Evolutionary conservation across 2,888 invertebrate genomes (phyloP).

Genomic region (Bibio marci): DNA sequence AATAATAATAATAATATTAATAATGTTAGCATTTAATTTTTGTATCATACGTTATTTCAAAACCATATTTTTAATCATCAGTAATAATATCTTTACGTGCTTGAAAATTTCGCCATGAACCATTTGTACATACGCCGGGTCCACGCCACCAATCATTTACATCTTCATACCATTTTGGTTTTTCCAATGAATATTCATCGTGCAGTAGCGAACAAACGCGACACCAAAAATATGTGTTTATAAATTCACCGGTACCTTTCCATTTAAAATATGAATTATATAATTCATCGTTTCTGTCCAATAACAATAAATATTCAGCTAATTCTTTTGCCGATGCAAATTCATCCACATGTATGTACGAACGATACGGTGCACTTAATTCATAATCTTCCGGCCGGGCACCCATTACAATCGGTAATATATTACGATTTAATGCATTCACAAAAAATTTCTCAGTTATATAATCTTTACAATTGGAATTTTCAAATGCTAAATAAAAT

Average conservation of each 20-base stretch:
- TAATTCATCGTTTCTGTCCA: conserved; percentile 73
- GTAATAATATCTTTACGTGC: conserved; percentile 29
- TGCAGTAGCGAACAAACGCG: conserved; percentile 41
- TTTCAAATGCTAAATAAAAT: conserved; percentile 93
- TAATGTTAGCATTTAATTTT: no score
- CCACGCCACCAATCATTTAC: conserved; percentile 91
- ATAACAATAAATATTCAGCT: conserved; percentile 66
- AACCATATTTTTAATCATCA: conserved; percentile 21
- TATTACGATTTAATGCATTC: conserved; percentile 74
- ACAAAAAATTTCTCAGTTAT: conserved; percentile 95
- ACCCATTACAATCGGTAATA: conserved; percentile 92
- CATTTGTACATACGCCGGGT: conserved; percentile 56
- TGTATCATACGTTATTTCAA: no score
- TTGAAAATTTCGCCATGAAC: conserved; percentile 43
- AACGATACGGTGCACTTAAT: conserved; percentile 71
- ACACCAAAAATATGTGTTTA: conserved; percentile 75
- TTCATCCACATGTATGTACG: conserved; percentile 92
- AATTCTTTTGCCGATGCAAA: conserved; percentile 74
- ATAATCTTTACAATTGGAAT: conserved; percentile 80
- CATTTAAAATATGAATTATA: conserved; percentile 92
- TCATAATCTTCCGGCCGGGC: conserved; percentile 84
- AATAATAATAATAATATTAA: no score
- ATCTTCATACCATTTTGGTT: conserved; percentile 35
- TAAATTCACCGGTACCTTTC: conserved; percentile 90
- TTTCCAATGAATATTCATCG: conserved; percentile 26